A percentile compares a stretch with the other conserved stretches of the same genome.
These are phyloP conservation scores for Jaculus jaculus DNA, from an alignment of 2,113 vertebrate genomes.

Conservation along the genomic window DNA sequence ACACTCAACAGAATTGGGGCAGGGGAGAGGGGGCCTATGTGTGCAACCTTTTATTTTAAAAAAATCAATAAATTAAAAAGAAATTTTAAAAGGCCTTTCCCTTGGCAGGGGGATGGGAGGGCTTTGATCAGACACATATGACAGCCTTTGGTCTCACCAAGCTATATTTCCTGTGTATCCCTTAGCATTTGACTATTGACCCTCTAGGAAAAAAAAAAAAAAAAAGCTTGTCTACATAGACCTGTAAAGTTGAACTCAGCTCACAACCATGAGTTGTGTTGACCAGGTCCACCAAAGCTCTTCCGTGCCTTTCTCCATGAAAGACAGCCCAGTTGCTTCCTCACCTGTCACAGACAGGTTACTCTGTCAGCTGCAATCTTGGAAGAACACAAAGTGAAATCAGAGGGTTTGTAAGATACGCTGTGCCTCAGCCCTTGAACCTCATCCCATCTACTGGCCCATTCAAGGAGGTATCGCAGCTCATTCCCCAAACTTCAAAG, in stretches of 20 bases:
- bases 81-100: no score
- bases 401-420: not conserved
- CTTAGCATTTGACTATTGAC: not conserved
- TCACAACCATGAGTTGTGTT: not conserved
- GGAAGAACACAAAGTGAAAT: not conserved
- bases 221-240: not conserved
- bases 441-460: not conserved
- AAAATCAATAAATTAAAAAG: no score
- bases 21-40: no score
- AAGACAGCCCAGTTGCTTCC: not conserved
- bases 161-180: not conserved
- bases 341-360: not conserved
- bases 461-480: not conserved
- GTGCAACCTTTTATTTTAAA: no score
- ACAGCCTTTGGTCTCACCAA: not conserved
- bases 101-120: no score
- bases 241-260: not conserved
- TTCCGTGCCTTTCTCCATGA: not conserved
- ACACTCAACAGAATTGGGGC: no score
- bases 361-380: not conserved
- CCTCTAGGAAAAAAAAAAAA: not conserved
- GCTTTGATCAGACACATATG: not conserved
- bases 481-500: constrained; percentile 25
- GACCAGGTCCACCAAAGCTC: not conserved
- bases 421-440: not conserved